phyloP scores from a whole-genome alignment of 2,797 vertebrate genomes.

The Agapornis canus region DNA sequence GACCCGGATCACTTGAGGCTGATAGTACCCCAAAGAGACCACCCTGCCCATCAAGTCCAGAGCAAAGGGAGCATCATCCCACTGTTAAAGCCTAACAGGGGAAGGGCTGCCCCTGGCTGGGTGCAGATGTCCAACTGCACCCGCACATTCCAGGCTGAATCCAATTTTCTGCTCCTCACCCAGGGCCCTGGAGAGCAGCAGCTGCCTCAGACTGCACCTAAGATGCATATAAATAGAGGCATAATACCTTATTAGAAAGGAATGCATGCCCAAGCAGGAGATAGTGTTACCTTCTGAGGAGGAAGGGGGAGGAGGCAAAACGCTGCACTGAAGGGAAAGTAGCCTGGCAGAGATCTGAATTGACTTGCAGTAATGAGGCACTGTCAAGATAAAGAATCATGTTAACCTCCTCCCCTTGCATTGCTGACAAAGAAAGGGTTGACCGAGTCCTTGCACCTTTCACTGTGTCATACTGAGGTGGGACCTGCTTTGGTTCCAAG shows the following conservation, averaged over 20 bases:
- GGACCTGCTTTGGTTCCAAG: neutral
- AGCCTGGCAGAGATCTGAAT: neutral
- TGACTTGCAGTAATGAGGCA: neutral
- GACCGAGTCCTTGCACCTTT: neutral
- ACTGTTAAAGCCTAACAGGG: neutral
- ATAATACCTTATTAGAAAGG: slow-evolving; percentile 56
- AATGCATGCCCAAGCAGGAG: slow-evolving; percentile 57
- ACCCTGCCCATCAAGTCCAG: fast-evolving
- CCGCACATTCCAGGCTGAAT: slow-evolving; percentile 61
- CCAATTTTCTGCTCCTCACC: slow-evolving; percentile 54
- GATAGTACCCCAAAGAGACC: neutral
- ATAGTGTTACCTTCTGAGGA: slow-evolving; percentile 38
- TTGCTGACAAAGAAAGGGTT: neutral
- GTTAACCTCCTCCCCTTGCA: neutral
- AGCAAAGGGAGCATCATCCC: neutral
- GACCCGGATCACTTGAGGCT: fast-evolving
- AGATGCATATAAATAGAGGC: slow-evolving; percentile 43
- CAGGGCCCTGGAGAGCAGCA: slow-evolving; percentile 53
- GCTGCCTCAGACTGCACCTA: slow-evolving; percentile 58
- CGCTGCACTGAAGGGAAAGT: neutral
- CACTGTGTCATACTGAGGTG: fast-evolving
- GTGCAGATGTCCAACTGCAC: slow-evolving; percentile 1
- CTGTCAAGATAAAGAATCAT: neutral
- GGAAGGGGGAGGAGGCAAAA: neutral
- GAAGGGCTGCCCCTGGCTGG: neutral